Evolutionary conservation across 2,888 invertebrate species (phyloP).

Genomic region (Gibbula magus): DNA sequence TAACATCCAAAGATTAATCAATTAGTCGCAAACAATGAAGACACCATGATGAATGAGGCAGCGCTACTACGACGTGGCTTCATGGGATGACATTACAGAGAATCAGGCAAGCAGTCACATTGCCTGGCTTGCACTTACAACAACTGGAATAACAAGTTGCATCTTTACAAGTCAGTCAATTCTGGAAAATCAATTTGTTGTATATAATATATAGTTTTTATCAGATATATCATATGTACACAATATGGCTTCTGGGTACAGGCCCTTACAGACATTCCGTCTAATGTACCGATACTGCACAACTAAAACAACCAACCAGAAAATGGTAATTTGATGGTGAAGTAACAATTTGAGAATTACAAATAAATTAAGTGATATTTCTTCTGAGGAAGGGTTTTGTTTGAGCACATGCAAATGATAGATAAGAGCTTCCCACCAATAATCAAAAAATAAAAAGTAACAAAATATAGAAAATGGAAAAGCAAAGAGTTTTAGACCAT

Average conservation of each 20-base stretch:
- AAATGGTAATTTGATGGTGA: no score
- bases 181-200: slow-evolving; percentile 9
- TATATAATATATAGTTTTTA: slow-evolving; percentile 16
- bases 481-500: background rate
- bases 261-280: slow-evolving; percentile 6
- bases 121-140: background rate
- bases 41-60: no score
- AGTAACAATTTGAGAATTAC: no score
- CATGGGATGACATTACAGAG: no score
- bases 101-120: no score
- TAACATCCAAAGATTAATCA: no score
- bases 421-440: background rate
- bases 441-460: slow-evolving; percentile 10
- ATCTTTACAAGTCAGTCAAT: slow-evolving; percentile 17
- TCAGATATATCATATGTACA: background rate
- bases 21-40: no score
- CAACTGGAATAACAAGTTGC: slow-evolving; percentile 6
- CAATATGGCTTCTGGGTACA: slow-evolving; percentile 16
- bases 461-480: slow-evolving; percentile 10
- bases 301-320: no score
- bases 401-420: slow-evolving; percentile 12
- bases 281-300: background rate
- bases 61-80: no score
- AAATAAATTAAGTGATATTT: no score
- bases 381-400: background rate